Evolutionary conservation across 2,888 invertebrate species (phyloP).

Genomic region (Xylota segnis): DNA sequence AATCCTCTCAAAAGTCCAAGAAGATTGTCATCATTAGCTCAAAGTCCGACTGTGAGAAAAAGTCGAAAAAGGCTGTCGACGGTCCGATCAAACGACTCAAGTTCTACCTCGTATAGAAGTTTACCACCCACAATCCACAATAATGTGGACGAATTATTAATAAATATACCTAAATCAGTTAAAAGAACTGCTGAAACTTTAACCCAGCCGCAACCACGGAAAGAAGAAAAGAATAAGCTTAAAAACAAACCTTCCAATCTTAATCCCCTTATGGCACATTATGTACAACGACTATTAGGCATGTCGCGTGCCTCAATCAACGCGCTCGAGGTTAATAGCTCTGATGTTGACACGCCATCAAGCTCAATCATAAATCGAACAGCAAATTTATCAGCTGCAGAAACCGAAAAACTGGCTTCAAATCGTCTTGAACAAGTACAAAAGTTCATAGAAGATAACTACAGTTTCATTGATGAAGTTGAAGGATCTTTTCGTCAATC

Average conservation of each 20-base stretch:
- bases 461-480: slow-evolving; percentile 82
- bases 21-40: slow-evolving; percentile 76
- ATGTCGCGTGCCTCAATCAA: slow-evolving; percentile 86
- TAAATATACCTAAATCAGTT: background rate
- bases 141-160: slow-evolving; percentile 49
- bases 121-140: slow-evolving; percentile 55
- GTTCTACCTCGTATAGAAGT: slow-evolving; percentile 69
- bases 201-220: background rate
- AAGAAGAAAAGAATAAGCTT: slow-evolving; percentile 10
- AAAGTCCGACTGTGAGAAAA: slow-evolving; percentile 55
- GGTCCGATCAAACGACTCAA: slow-evolving; percentile 38
- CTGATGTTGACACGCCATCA: slow-evolving; percentile 85
- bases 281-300: slow-evolving; percentile 85
- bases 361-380: slow-evolving; percentile 85
- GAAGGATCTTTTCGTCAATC: slow-evolving; percentile 80
- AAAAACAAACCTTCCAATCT: slow-evolving; percentile 62
- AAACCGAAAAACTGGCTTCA: slow-evolving; percentile 70
- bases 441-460: slow-evolving; percentile 82
- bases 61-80: slow-evolving; percentile 10
- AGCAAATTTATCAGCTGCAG: slow-evolving; percentile 80
- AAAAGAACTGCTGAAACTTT: background rate
- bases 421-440: slow-evolving; percentile 80
- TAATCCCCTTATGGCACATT: slow-evolving; percentile 84
- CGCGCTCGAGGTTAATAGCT: slow-evolving; percentile 84
- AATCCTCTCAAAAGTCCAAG: slow-evolving; percentile 77